Base-by-base conservation (phyloP, 2,113 vertebrate species). In the Grantiella picta region DNA sequence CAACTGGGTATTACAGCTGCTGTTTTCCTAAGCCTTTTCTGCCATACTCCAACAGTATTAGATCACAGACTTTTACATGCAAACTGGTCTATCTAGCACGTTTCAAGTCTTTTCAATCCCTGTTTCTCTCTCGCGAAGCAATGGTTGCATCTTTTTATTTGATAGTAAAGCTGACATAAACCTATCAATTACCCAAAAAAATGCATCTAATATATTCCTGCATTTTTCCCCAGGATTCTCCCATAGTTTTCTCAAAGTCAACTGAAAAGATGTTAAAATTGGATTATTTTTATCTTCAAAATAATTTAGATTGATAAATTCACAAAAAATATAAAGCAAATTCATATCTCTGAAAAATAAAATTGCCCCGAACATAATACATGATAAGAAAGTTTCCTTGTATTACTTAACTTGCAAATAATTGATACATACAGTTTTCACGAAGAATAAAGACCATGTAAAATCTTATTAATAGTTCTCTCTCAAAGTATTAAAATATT, bases 221-320 rank as follows among this genome's bases (percentile, higher is more conserved):
- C 57, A 88, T 85, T 65, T 90, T 95, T 54, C 63, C 29, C 86
- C 78, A 88, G 73, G 28, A 61, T 82, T 95, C 65, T 91, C 71
- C 54, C 79, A 79, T 81, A 78, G 47, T 90, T 77, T 77, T 84
- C 95, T 91, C 47, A 40, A 45, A 92, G 47, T 65, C 73, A 93
- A 11, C 40, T 75, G 53, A 96, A 95, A 96, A 84, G 35, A 77
- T 29, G 18, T 82, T 80, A 86, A 94, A 89, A 53, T 42, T 66
- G 82, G 35, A 53, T 53, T 36, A 84, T 85, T 73, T 91, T 83
- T 77, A 49, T 70, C 38, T 85, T 61, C 22, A 4, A 27, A 66
- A 36, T 90, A 69, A 80, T 85, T 96, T 54, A 82, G 68, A 82
- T 22, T 59, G 65, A 86, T 52, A 87, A 88, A 81, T 57, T 83